phyloP scores from a whole-genome alignment of 1,140 invertebrate species.

The Acromyrmex heyeri region DNA sequence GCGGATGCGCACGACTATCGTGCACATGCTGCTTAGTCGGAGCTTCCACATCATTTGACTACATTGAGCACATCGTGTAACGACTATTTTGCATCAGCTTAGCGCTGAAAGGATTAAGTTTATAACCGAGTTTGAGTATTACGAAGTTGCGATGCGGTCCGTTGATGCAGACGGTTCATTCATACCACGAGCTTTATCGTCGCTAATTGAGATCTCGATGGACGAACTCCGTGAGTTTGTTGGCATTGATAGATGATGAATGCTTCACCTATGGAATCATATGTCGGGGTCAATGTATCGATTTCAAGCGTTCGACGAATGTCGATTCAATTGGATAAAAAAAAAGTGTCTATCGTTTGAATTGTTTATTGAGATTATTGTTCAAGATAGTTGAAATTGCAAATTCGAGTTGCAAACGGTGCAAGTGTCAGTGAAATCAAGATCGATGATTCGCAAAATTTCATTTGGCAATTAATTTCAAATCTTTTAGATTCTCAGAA shows the following conservation, averaged over 20 bases:
- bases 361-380: slow-evolving; percentile 21
- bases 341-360: slow-evolving; percentile 17
- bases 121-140: slow-evolving; percentile 60
- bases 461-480: background rate
- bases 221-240: slow-evolving; percentile 65
- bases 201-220: slow-evolving; percentile 76
- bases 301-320: slow-evolving; percentile 36
- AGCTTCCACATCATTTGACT: slow-evolving; percentile 57
- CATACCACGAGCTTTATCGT: slow-evolving; percentile 74
- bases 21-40: slow-evolving; percentile 31
- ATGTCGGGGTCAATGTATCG: slow-evolving; percentile 56
- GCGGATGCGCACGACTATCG: background rate
- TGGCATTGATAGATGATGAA: slow-evolving; percentile 75
- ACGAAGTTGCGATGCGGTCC: slow-evolving; percentile 37
- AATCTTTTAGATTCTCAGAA: background rate
- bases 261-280: slow-evolving; percentile 56
- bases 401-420: background rate
- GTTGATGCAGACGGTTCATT: slow-evolving; percentile 71
- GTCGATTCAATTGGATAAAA: slow-evolving; percentile 54
- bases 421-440: background rate
- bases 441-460: background rate
- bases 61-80: slow-evolving; percentile 55
- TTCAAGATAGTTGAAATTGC: background rate
- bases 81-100: slow-evolving; percentile 61
- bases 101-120: slow-evolving; percentile 61